phyloP scores from a whole-genome alignment of 2,113 vertebrate genomes.

The Scortum barcoo region DNA sequence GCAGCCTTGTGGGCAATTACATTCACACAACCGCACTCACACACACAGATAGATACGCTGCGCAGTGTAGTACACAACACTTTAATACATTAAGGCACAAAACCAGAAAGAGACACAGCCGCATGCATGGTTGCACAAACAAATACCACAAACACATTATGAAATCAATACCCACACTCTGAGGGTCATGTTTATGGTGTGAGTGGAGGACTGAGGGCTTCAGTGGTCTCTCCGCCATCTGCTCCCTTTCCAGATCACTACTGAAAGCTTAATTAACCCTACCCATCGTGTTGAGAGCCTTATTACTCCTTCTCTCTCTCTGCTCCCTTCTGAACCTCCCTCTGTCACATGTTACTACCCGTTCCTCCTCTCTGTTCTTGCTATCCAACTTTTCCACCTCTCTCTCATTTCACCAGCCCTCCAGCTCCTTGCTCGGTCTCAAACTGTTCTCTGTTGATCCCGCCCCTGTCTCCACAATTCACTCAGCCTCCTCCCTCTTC shows the following conservation, averaged over 20 bases:
- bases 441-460: slow-evolving; percentile 23
- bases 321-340: slow-evolving; percentile 10
- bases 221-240: slow-evolving; percentile 5
- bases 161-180: slow-evolving; percentile 37
- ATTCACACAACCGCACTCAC: neutral
- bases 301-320: slow-evolving; percentile 26
- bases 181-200: slow-evolving; percentile 30
- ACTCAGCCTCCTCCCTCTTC: slow-evolving; percentile 1
- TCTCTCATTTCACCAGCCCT: neutral
- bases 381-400: slow-evolving; percentile 18
- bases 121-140: neutral
- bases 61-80: neutral
- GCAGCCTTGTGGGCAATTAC: neutral
- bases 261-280: slow-evolving; percentile 62
- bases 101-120: neutral
- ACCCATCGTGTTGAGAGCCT: slow-evolving; percentile 53
- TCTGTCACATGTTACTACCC: slow-evolving; percentile 13
- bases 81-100: neutral
- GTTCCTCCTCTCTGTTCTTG: slow-evolving; percentile 5
- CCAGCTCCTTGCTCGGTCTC: neutral
- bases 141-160: slow-evolving; percentile 25
- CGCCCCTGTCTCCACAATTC: slow-evolving; percentile 20
- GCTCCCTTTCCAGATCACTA: slow-evolving; percentile 21
- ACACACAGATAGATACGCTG: neutral
- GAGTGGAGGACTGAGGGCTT: slow-evolving; percentile 41